Evolutionary conservation across 1,140 invertebrate species (phyloP), one percentile per base, ranked within the genome.

Genomic region (Apocrypta bakeri): DNA sequence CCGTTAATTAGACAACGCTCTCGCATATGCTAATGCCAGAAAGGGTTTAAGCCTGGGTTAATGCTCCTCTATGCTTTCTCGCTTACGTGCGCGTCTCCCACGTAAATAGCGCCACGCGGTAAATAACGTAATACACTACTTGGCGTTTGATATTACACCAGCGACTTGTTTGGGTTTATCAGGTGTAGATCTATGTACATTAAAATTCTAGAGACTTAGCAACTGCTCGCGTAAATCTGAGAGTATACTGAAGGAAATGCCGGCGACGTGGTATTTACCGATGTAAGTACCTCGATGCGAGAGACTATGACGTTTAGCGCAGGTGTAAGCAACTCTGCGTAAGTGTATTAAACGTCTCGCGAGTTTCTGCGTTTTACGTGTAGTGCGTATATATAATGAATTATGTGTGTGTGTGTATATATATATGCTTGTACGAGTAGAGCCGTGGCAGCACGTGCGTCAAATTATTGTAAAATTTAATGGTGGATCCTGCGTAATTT

Each of bases 1-100:
- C 17, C 63, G 21, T 40, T 68, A 66, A 77, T 77, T 66, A 77
- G 63, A 77, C 75, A 40, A 37, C 37, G 33, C 31, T 77, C 17
- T 27, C 42, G 25, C 63, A 61, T 76, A 77, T 77, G 75, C 64
- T 42, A 66, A 66, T 66, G 3, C 63, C 24, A 29, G 48, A n/a
- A 56, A 56, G 63, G 25, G 24, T 27, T 9, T 66, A 66, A 66
- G 63, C 63, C 63, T 4, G 9, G 9, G 7, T 29, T 66, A 27
- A 66, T 66, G n/a, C 63, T 27, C 63, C 14, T 27, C 63, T 6
- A 29, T 25, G 63, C 63, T 56, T 56, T 21, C 42, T 56, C 48
- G n/a, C 3, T n/a, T 56, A 48, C 14, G 4, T 17, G 42, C 42
- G 17, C 21, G 17, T 56, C 48, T 56, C 48, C 3, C 0, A 17